Evolutionary conservation across 2,113 vertebrate species (phyloP).

Genomic region (Seriola dumerili): DNA sequence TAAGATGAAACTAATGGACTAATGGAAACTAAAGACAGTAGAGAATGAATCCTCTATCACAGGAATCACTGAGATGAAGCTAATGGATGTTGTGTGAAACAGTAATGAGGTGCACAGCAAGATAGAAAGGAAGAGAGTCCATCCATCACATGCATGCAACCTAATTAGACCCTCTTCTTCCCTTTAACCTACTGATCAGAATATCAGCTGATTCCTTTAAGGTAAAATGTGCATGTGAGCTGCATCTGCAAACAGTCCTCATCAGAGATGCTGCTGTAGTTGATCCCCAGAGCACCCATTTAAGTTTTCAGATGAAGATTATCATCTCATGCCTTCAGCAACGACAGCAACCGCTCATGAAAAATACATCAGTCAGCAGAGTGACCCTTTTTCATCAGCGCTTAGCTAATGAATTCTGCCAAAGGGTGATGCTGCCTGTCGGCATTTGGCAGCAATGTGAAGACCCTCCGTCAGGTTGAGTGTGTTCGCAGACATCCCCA

Average conservation of each 20-base stretch:
- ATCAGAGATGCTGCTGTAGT: neutral
- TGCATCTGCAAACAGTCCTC: neutral
- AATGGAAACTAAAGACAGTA: neutral
- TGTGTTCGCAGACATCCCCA: neutral
- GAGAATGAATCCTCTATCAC: neutral
- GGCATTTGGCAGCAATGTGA: neutral
- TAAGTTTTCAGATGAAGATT: slow-evolving; percentile 5
- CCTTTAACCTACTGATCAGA: neutral
- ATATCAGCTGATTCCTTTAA: neutral
- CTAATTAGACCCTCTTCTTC: neutral
- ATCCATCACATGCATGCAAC: neutral
- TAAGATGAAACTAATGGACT: neutral
- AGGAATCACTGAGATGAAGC: neutral
- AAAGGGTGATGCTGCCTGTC: slow-evolving; percentile 20
- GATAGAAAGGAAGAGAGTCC: neutral
- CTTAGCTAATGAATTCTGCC: slow-evolving; percentile 7
- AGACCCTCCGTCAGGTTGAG: slow-evolving; percentile 1
- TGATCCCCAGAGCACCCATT: neutral
- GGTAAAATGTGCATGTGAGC: neutral
- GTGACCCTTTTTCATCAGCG: slow-evolving; percentile 32
- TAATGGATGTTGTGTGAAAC: neutral
- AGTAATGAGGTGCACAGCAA: neutral
- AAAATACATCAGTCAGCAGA: slow-evolving; percentile 51
- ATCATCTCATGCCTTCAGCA: neutral
- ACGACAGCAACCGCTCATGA: slow-evolving; percentile 10